Conservation (phyloP, 2,113 vertebrate genomes). For the Oreotrochilus melanogaster region DNA sequence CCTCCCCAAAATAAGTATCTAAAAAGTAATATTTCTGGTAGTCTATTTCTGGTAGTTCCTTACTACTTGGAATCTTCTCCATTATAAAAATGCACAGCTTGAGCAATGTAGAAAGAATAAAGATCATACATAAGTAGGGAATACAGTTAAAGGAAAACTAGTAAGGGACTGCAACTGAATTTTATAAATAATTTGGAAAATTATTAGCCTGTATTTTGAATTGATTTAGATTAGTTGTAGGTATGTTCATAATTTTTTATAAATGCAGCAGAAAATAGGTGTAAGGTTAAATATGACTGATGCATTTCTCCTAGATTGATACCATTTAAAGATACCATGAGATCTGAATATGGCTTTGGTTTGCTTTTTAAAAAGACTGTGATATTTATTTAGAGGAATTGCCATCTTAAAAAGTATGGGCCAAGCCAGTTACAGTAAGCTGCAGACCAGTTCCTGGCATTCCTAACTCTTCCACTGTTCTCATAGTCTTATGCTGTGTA, state of each 20-base stretch:
- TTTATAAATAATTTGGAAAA: not conserved
- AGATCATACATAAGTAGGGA: not conserved
- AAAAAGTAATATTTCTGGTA: not conserved
- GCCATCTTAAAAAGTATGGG: not conserved
- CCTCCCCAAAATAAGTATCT: not conserved
- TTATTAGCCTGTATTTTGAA: not conserved
- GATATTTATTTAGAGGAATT: not conserved
- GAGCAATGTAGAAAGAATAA: not conserved
- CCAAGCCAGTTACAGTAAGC: not conserved
- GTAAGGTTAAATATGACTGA: not conserved
- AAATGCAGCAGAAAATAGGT: not conserved
- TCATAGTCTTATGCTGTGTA: not conserved
- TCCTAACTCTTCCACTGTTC: not conserved
- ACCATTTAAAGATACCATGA: not conserved
- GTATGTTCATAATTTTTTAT: not conserved
- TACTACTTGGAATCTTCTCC: not conserved
- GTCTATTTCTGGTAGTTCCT: not conserved
- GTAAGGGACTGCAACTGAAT: not conserved
- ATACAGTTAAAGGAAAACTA: not conserved
- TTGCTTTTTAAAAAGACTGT: not conserved
- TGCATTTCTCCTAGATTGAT: not conserved
- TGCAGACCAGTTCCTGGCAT: not conserved
- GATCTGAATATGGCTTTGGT: not conserved
- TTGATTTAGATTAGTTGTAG: not conserved
- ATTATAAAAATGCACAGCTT: not conserved